Conservation (phyloP, 2,113 vertebrate genomes). For the Penelope pileata region DNA sequence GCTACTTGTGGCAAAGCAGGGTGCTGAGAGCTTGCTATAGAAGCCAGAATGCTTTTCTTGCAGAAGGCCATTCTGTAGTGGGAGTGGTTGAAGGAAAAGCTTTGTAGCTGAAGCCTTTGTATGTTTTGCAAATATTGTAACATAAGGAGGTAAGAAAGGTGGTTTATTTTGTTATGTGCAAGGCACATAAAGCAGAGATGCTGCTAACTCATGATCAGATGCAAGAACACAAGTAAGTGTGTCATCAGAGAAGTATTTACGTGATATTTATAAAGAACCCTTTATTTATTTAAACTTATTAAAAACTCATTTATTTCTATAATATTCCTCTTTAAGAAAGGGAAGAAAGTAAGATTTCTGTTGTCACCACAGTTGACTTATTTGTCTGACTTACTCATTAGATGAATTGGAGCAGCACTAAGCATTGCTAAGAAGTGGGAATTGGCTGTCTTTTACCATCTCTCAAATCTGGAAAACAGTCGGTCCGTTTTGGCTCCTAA, state of each 20-base stretch:
- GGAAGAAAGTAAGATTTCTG: background rate
- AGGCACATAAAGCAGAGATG: background rate
- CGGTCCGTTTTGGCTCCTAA: slow-evolving; percentile 22
- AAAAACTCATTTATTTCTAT: background rate
- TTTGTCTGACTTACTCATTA: slow-evolving; percentile 38
- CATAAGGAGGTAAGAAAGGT: background rate
- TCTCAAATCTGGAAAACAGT: slow-evolving; percentile 33
- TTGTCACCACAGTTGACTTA: background rate
- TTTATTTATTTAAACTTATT: background rate
- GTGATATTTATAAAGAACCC: background rate
- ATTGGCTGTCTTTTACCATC: background rate
- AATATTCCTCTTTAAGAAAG: background rate
- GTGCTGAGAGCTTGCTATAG: background rate
- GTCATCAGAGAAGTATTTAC: background rate
- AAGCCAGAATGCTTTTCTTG: background rate
- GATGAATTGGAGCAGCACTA: background rate
- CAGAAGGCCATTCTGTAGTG: background rate
- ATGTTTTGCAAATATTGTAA: background rate
- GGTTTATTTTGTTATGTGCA: background rate
- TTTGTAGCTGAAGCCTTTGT: background rate
- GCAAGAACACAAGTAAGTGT: background rate
- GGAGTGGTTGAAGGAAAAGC: background rate
- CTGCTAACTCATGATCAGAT: background rate
- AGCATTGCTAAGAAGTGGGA: background rate
- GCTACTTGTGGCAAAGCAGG: background rate